These are phyloP conservation scores for Sinella curviseta DNA, from an alignment of 1,140 invertebrate species.

Conservation along the genomic window DNA sequence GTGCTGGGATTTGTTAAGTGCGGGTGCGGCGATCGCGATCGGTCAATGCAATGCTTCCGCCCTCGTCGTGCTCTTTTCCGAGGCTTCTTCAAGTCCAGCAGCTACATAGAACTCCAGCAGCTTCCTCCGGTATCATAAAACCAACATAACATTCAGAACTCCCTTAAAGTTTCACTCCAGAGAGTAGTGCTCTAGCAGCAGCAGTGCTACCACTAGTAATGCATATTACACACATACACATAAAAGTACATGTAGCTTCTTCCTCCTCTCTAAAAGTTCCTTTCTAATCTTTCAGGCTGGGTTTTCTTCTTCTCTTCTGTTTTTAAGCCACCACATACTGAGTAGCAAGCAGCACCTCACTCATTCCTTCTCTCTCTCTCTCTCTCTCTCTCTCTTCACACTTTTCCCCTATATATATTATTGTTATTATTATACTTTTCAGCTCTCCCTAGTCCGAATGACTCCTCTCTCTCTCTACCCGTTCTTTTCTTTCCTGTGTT, in stretches of 20 bases:
- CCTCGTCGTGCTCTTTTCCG: slow-evolving; percentile 16
- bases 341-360: background rate
- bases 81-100: slow-evolving; percentile 24
- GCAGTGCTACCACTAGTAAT: too few relatives aligned
- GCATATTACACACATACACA: background rate
- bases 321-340: background rate
- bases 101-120: background rate
- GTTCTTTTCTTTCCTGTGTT: background rate
- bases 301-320: background rate
- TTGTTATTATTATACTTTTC: too few relatives aligned
- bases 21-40: slow-evolving; percentile 32
- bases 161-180: slow-evolving; percentile 20
- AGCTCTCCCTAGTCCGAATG: too few relatives aligned
- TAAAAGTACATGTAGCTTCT: slow-evolving; percentile 5
- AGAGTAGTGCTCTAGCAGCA: slow-evolving; percentile 1
- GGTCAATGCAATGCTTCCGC: slow-evolving; percentile 29
- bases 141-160: background rate
- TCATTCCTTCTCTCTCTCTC: background rate
- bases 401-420: background rate
- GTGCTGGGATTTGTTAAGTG: slow-evolving; percentile 29
- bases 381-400: background rate
- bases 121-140: background rate
- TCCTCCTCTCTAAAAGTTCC: background rate
- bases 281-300: background rate
- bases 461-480: too few relatives aligned